These are phyloP conservation scores for Apomyelois bistriatella DNA, from an alignment of 2,888 invertebrate genomes.

Conservation along the genomic window DNA sequence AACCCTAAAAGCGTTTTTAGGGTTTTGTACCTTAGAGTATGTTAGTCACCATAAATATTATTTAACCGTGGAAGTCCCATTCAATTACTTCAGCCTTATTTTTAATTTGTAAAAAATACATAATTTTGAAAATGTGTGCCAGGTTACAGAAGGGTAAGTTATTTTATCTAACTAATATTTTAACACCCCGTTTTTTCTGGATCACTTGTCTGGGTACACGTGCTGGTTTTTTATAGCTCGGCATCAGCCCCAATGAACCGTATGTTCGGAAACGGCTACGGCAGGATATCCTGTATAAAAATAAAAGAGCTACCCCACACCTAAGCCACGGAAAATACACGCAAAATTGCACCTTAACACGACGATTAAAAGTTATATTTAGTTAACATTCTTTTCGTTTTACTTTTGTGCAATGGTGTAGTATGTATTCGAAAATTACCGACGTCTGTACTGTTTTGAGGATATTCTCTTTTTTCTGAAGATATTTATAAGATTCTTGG, in stretches of 20 bases:
- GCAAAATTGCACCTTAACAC: neutral
- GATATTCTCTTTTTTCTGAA: conserved; percentile 1
- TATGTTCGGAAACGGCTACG: conserved; percentile 26
- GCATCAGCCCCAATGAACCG: conserved; percentile 24
- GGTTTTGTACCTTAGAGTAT: no score
- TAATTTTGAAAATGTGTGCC: neutral
- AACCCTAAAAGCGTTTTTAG: no score
- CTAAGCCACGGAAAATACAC: conserved; percentile 11
- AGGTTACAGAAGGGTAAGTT: neutral
- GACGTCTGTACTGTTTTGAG: conserved; percentile 9
- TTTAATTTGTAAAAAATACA: no score
- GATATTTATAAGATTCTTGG: conserved; percentile 10
- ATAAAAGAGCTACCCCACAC: conserved; percentile 28
- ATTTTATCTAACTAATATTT: conserved; percentile 5
- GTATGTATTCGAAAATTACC: conserved; percentile 11
- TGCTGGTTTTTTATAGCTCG: conserved; percentile 26
- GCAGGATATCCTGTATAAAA: conserved; percentile 33
- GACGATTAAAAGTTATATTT: neutral
- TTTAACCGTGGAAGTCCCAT: no score
- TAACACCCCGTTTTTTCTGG: conserved; percentile 6
- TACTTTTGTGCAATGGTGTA: conserved; percentile 11
- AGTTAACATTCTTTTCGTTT: neutral
- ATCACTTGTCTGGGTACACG: conserved; percentile 24
- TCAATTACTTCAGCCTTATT: no score
- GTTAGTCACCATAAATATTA: no score